These are phyloP conservation scores for Perca fluviatilis DNA, from an alignment of 2,113 vertebrate species.

Conservation along the genomic window DNA sequence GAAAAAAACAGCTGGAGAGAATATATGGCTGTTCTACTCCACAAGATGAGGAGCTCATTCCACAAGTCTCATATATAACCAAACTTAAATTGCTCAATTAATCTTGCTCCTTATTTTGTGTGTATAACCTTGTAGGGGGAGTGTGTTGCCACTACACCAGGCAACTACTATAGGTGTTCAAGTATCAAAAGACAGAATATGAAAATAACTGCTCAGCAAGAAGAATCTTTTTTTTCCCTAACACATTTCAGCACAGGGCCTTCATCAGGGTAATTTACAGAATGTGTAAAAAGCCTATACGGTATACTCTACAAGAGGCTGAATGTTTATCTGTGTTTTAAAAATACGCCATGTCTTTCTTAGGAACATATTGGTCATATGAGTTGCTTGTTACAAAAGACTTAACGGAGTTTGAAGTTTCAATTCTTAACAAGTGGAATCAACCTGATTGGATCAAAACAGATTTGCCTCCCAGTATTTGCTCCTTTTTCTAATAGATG, in stretches of 20 bases:
- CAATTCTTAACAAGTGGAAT: constrained; percentile 22
- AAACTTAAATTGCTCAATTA: neutral
- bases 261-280: neutral
- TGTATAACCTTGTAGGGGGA: neutral
- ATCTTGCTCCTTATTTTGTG: neutral
- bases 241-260: neutral
- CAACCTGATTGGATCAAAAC: constrained; percentile 2
- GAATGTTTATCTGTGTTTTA: neutral
- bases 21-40: neutral
- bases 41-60: neutral
- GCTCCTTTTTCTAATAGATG: constrained; percentile 11
- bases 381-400: neutral
- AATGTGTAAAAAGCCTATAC: neutral
- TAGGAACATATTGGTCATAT: neutral
- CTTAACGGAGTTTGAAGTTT: neutral
- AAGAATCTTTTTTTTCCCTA: neutral
- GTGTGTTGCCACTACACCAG: neutral
- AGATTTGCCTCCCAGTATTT: constrained; percentile 3
- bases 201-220: neutral
- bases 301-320: neutral
- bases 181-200: neutral
- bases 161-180: neutral
- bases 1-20: constrained; percentile 8
- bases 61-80: neutral
- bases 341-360: neutral